phyloP scores from a whole-genome alignment of 1,140 invertebrate species.

The Trigoniulus corallinus region DNA sequence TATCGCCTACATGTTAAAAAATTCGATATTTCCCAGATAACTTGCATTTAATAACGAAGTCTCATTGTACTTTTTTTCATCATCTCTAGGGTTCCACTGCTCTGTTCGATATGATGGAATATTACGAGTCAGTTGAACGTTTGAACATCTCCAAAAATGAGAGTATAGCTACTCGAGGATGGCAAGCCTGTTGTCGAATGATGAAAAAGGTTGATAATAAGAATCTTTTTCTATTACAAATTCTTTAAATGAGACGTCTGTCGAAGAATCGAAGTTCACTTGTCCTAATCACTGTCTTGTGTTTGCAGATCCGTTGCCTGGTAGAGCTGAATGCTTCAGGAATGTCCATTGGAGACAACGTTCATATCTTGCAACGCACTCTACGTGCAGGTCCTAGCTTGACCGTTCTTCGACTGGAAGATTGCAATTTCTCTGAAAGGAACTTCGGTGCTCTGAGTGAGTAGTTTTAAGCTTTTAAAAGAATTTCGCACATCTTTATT shows the following conservation, averaged over 20 bases:
- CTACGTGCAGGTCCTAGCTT: conserved; percentile 46
- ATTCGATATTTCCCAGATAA: not conserved
- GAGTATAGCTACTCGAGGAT: conserved; percentile 52
- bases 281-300: not conserved
- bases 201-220: conserved; percentile 49
- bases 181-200: conserved; percentile 61
- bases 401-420: conserved; percentile 52
- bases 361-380: conserved; percentile 48
- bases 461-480: conserved; percentile 11
- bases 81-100: conserved; percentile 42
- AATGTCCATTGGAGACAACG: conserved; percentile 43
- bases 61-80: not conserved
- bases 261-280: not conserved
- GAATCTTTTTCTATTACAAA: too few relatives aligned
- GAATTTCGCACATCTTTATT: not conserved
- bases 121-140: conserved; percentile 63
- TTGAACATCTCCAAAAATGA: conserved; percentile 60
- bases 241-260: too few relatives aligned
- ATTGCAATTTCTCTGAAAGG: conserved; percentile 45
- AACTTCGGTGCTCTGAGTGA: conserved; percentile 47
- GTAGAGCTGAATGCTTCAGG: conserved; percentile 47
- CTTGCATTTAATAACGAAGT: not conserved
- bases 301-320: conserved; percentile 44
- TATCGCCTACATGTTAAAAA: not conserved
- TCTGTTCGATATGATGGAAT: conserved; percentile 80